A percentile compares a stretch with the other conserved stretches of the same genome.
Evolutionary conservation across 2,888 invertebrate species (phyloP).

Genomic region (Blastobasis adustella): DNA sequence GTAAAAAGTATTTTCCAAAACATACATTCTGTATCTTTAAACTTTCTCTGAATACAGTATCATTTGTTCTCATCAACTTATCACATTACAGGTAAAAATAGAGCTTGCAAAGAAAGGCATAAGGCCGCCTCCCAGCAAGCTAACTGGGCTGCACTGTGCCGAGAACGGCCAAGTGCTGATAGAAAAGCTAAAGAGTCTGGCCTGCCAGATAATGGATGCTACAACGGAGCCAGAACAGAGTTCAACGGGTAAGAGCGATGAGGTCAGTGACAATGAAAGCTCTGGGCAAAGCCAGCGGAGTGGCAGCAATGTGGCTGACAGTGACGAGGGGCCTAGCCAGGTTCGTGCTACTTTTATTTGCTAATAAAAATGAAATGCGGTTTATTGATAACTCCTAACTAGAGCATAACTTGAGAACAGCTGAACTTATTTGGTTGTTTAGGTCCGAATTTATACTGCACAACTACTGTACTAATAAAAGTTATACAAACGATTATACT

Average conservation of each 20-base stretch:
- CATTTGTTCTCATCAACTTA: too few species aligned
- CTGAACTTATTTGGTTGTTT: too few species aligned
- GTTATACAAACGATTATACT: too few species aligned
- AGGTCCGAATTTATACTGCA: too few species aligned
- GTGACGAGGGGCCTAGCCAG: constrained; percentile 45
- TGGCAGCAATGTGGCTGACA: constrained; percentile 13
- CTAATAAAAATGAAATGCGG: too few species aligned
- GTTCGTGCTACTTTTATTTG: constrained; percentile 14
- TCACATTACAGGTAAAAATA: constrained; percentile 28
- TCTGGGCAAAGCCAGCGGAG: constrained; percentile 3
- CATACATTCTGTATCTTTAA: too few species aligned
- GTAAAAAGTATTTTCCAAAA: too few species aligned
- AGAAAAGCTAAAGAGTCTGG: constrained; percentile 54
- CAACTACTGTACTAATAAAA: too few species aligned
- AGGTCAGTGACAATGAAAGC: constrained; percentile 6
- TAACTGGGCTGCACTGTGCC: constrained; percentile 44
- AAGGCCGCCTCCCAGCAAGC: constrained; percentile 52
- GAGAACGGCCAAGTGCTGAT: constrained; percentile 57
- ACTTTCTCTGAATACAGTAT: too few species aligned
- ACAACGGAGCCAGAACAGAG: constrained; percentile 23
- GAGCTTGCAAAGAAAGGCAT: constrained; percentile 58
- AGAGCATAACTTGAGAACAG: too few species aligned
- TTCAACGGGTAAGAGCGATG: constrained; percentile 12
- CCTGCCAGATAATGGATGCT: constrained; percentile 46
- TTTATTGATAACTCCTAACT: too few species aligned